These are phyloP conservation scores for Drosophila paulistorum DNA, from an alignment of 1,140 invertebrate genomes.

Conservation along the genomic window DNA sequence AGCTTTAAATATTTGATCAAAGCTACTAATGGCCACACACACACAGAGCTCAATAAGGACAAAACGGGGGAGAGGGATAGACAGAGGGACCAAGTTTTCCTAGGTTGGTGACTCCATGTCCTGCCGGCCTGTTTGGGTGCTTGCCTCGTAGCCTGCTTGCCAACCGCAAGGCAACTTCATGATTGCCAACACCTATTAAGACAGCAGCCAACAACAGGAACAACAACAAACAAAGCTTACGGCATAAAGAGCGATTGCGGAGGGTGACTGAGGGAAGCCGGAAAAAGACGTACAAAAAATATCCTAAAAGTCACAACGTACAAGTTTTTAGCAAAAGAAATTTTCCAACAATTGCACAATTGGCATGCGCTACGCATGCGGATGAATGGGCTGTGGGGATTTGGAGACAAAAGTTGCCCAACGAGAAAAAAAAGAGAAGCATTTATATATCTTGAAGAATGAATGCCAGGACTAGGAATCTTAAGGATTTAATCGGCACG, in stretches of 20 bases:
- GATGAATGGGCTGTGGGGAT: conserved; percentile 56
- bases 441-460: conserved; percentile 6
- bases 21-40: conserved; percentile 59
- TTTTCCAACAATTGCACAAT: conserved; percentile 76
- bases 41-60: conserved; percentile 10
- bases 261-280: neutral
- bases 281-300: conserved; percentile 33
- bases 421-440: conserved; percentile 8
- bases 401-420: conserved; percentile 39
- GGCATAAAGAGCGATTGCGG: conserved; percentile 18
- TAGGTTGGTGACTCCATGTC: conserved; percentile 33
- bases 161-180: conserved; percentile 49
- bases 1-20: conserved; percentile 77
- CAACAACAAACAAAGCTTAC: conserved; percentile 52
- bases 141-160: conserved; percentile 9
- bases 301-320: conserved; percentile 55
- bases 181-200: conserved; percentile 70
- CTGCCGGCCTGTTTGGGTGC: conserved; percentile 23
- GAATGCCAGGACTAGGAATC: conserved; percentile 28
- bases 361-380: conserved; percentile 68
- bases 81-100: conserved; percentile 6
- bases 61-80: neutral
- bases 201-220: conserved; percentile 22
- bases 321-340: conserved; percentile 68
- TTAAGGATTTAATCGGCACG: conserved; percentile 15